These are phyloP conservation scores for Cygnus buccinator DNA, from an alignment of 2,113 vertebrate species.

Conservation along the genomic window DNA sequence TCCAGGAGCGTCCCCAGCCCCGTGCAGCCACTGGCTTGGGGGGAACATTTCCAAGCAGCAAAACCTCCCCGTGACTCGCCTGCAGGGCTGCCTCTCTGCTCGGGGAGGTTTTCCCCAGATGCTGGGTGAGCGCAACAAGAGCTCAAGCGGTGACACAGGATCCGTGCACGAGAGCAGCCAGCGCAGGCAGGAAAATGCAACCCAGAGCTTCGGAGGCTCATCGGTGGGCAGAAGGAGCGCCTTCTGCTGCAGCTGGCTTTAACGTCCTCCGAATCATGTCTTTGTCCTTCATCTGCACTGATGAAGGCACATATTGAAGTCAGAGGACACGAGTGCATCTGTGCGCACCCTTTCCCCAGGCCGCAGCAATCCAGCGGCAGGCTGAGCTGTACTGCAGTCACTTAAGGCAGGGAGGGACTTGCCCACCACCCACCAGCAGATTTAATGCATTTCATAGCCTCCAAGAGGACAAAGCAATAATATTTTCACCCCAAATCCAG, in stretches of 20 bases:
- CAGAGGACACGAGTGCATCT: background rate
- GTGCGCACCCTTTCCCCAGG: background rate
- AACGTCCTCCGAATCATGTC: background rate
- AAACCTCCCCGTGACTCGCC: background rate
- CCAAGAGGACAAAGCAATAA: background rate
- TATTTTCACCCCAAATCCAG: background rate
- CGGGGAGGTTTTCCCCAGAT: background rate
- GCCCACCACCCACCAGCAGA: background rate
- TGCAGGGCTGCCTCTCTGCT: background rate
- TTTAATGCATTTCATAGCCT: background rate
- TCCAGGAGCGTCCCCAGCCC: accelerated
- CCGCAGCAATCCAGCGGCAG: background rate
- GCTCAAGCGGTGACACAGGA: background rate
- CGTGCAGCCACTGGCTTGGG: accelerated
- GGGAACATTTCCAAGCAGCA: background rate
- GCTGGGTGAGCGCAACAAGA: background rate
- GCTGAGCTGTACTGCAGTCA: background rate
- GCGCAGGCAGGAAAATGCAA: background rate
- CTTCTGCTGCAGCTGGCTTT: background rate
- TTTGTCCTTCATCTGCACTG: background rate
- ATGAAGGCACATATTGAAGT: background rate
- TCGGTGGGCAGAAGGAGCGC: accelerated
- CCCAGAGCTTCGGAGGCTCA: background rate
- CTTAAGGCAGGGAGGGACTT: background rate
- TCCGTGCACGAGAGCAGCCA: background rate